Base-by-base conservation (phyloP, 2,113 vertebrate species). In the Centropus bengalensis region DNA sequence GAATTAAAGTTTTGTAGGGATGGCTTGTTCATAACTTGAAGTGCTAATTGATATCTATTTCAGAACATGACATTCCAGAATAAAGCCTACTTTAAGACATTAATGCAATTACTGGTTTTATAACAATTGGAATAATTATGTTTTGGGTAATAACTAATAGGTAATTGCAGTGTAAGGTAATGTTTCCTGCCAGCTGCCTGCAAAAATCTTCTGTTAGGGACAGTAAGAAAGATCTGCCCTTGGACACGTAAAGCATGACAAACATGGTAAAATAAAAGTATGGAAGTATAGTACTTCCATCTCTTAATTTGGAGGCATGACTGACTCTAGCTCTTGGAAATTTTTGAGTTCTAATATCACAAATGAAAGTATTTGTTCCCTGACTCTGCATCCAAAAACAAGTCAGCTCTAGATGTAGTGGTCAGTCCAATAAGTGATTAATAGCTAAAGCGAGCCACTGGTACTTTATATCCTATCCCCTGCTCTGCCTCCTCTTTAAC, bases 401-500 rank as follows among this genome's bases (percentile, higher is more conserved):
- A 84, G 64, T 74, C 70, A 42, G 60, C 42, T 45, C 74, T 4
- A 21, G 74, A 88, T 28, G 49, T 5, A 33, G 54, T 16, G 44
- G 84, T 89, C 89, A 87, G 69, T 82, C 88, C 86, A 92, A 93
- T 36, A 78, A 83, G 73, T 88, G 97, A 97, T 88, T 92, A 91
- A 96, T 45, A 95, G 89, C 93, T 86, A 38, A 89, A 82, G 77
- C 59, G 68, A 79, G 52, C 86, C 38, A 16, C 86, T 69, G 36
- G 94, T 77, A 76, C 88, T 97, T 96, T 93, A 96, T 83, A 96
- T 91, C 93, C 94, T 66, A 79, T 83, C 21, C 66, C 58, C 88
- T 91, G 92, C 62, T 96, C 97, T 83, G 88, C 77, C 78, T 97
- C 89, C 96, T 97, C 93, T 97, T 98, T 97, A 97, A 97, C 96